Evolutionary conservation across 2,888 invertebrate genomes (phyloP).

Genomic region (Tiphia femorata): DNA sequence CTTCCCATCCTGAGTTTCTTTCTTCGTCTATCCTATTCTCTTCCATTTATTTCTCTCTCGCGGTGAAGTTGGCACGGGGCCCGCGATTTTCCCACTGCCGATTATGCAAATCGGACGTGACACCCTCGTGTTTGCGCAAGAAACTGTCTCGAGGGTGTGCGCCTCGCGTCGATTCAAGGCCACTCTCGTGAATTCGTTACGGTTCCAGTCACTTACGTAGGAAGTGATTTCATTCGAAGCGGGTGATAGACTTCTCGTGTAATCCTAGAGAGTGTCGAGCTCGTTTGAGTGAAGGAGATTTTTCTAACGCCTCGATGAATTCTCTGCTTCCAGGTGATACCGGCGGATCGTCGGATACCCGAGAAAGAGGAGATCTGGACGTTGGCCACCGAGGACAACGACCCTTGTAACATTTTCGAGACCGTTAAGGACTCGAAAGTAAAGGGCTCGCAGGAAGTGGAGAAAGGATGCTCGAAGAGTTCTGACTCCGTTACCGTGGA

Average conservation of each 20-base stretch:
- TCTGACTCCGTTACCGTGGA: constrained; percentile 23
- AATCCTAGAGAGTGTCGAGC: not conserved
- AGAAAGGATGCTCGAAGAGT: constrained; percentile 20
- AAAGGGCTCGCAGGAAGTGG: constrained; percentile 26
- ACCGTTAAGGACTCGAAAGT: constrained; percentile 30
- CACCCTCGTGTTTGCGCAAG: constrained; percentile 16
- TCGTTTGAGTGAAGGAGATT: not conserved
- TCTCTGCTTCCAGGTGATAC: constrained; percentile 59
- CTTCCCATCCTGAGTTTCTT: constrained; percentile 1
- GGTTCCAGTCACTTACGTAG: too few species aligned
- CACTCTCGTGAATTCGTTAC: too few species aligned
- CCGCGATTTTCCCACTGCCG: constrained; percentile 23
- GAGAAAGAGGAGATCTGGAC: constrained; percentile 65
- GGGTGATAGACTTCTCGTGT: too few species aligned
- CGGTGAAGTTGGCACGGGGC: too few species aligned
- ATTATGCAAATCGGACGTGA: constrained; percentile 30
- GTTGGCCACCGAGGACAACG: constrained; percentile 52
- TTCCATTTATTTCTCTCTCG: too few species aligned
- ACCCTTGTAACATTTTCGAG: constrained; percentile 30
- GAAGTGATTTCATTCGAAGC: too few species aligned
- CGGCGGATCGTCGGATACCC: constrained; percentile 59
- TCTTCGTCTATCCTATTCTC: constrained; percentile 11
- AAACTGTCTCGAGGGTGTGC: constrained; percentile 2
- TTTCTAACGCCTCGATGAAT: not conserved
- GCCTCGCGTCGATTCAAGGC: too few species aligned